These are phyloP conservation scores for Phocoena phocoena DNA, from an alignment of 2,113 vertebrate species.

Conservation along the genomic window DNA sequence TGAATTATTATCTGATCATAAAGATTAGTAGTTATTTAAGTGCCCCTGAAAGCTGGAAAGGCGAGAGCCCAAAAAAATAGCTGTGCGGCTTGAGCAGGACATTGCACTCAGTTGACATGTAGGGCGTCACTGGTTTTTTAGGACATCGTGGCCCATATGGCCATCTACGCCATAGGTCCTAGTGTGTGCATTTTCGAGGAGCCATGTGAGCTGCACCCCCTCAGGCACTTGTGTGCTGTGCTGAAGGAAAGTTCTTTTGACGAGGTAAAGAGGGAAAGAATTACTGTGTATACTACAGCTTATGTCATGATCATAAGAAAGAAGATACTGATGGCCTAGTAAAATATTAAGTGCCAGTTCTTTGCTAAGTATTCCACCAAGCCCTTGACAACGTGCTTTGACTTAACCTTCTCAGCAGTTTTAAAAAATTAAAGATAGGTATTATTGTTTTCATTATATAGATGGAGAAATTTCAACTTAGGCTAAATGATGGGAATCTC, in stretches of 20 bases:
- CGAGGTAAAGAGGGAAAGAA: not conserved
- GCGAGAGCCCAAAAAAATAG: not conserved
- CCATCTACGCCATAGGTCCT: not conserved
- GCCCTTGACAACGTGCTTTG: not conserved
- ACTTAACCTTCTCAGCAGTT: not conserved
- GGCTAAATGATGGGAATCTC: not conserved
- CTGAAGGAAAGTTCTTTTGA: not conserved
- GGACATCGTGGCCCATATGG: not conserved
- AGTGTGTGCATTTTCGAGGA: not conserved
- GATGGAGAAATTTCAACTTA: not conserved
- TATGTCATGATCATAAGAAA: not conserved
- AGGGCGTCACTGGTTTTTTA: not conserved
- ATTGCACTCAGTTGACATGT: accelerated
- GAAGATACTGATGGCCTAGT: not conserved
- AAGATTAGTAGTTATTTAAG: not conserved
- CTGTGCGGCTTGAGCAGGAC: not conserved
- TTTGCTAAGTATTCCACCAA: not conserved
- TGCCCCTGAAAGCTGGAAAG: not conserved
- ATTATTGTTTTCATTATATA: not conserved
- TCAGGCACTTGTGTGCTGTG: not conserved
- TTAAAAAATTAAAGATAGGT: not conserved
- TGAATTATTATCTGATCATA: not conserved
- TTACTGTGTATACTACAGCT: not conserved
- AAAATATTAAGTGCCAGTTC: not conserved
- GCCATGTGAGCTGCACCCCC: not conserved